A percentile compares a stretch with the other conserved stretches of the same genome.
Evolutionary conservation across 2,888 invertebrate genomes (phyloP).

Genomic region (Empis livida): DNA sequence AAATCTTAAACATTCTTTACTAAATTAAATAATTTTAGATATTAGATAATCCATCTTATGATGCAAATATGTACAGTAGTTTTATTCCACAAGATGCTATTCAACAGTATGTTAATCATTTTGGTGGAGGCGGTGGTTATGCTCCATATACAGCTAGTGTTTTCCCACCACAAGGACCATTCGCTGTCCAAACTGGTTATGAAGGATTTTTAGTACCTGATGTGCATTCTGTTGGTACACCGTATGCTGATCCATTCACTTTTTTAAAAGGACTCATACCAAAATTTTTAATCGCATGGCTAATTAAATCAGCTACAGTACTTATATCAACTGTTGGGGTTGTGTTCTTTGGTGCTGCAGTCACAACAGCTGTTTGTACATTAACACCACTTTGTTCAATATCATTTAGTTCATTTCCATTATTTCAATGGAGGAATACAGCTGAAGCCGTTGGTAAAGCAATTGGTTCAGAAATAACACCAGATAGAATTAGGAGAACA

Average conservation of each 20-base stretch:
- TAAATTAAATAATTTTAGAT: conserved; percentile 1
- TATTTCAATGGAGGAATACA: conserved; percentile 22
- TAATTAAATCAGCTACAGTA: conserved; percentile 36
- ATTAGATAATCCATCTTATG: conserved; percentile 21
- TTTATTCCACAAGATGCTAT: conserved; percentile 29
- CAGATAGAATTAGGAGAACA: conserved; percentile 41
- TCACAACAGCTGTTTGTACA: conserved; percentile 42
- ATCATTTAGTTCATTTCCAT: conserved; percentile 26
- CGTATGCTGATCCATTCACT: conserved; percentile 11
- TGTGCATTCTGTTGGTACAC: conserved; percentile 13
- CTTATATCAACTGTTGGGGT: conserved; percentile 35
- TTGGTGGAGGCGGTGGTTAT: conserved; percentile 22
- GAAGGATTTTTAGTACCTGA: conserved; percentile 36
- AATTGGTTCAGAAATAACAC: conserved; percentile 36
- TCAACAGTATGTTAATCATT: conserved; percentile 30
- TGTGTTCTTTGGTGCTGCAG: conserved; percentile 39
- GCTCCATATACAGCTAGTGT: conserved; percentile 13
- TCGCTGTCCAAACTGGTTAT: conserved; percentile 34
- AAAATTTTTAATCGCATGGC: conserved; percentile 23
- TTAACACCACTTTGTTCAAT: conserved; percentile 45
- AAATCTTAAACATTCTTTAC: too few relatives aligned
- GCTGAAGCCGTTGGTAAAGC: conserved; percentile 26
- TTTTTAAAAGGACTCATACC: conserved; percentile 23
- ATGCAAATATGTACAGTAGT: conserved; percentile 22
- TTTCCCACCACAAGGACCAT: conserved; percentile 22